Conservation (phyloP, 2,888 invertebrate species). For the Aphidoletes aphidimyza region DNA sequence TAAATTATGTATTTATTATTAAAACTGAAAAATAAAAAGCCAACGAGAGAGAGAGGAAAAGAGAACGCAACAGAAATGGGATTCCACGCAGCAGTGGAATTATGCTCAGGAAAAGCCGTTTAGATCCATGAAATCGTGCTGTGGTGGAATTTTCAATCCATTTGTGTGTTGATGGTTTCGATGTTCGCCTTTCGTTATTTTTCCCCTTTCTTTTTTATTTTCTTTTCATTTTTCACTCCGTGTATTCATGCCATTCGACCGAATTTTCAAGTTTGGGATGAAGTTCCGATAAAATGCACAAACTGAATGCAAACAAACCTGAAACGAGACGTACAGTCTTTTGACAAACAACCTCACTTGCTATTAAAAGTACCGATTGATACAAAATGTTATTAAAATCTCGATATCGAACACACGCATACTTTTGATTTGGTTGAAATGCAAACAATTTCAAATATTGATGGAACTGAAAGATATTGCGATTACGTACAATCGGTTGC, state of each 20-base stretch:
- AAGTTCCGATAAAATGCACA: neutral
- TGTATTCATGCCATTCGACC: neutral
- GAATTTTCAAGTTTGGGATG: neutral
- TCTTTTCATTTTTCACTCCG: neutral
- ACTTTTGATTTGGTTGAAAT: constrained; percentile 20
- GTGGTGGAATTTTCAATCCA: constrained; percentile 41
- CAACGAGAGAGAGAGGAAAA: neutral
- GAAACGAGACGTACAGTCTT: neutral
- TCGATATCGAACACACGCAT: neutral
- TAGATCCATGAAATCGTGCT: constrained; percentile 9
- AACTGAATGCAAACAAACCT: neutral
- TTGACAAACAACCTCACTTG: constrained; percentile 2
- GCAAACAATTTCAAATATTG: constrained; percentile 43
- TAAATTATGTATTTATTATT: constrained; percentile 50
- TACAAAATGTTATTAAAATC: constrained; percentile 43
- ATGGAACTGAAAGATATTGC: constrained; percentile 30
- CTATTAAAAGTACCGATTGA: neutral
- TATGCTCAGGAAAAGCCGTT: neutral
- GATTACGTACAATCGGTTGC: constrained; percentile 42
- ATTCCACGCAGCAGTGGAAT: neutral
- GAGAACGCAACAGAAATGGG: neutral
- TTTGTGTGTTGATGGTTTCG: constrained; percentile 13
- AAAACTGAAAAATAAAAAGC: constrained; percentile 50
- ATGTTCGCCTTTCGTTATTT: neutral
- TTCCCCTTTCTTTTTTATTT: neutral